A percentile compares a stretch with the other conserved stretches of the same genome.
phyloP scores from a whole-genome alignment of 2,797 vertebrate genomes.

The Naso thynnoides region DNA sequence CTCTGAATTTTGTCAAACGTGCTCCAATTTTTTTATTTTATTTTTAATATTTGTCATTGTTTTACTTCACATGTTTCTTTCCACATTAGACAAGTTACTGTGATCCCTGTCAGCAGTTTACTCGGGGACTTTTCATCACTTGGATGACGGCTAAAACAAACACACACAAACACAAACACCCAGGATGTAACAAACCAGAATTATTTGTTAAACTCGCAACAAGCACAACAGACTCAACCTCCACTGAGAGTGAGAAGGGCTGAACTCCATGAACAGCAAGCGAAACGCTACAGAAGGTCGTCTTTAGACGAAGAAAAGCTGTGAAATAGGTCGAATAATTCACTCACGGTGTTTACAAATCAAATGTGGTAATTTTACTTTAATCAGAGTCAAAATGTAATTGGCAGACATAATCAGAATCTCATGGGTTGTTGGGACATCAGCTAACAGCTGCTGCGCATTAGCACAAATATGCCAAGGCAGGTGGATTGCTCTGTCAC shows the following conservation, averaged over 20 bases:
- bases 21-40: background rate
- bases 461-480: slow-evolving; percentile 62
- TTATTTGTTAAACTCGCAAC: background rate
- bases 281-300: slow-evolving; percentile 19
- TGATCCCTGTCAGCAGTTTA: background rate
- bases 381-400: slow-evolving; percentile 60
- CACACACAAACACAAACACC: background rate
- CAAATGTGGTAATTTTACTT: slow-evolving; percentile 37
- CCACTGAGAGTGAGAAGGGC: background rate
- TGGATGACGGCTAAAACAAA: background rate
- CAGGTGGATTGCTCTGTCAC: slow-evolving; percentile 52
- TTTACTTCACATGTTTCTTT: too few species aligned
- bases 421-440: slow-evolving; percentile 70
- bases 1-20: too few species aligned
- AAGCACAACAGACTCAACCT: background rate
- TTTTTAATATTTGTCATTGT: background rate
- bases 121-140: background rate
- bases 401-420: slow-evolving; percentile 70
- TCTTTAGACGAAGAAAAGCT: slow-evolving; percentile 18
- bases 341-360: slow-evolving; percentile 52
- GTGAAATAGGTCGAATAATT: slow-evolving; percentile 40
- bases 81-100: background rate
- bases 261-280: slow-evolving; percentile 3
- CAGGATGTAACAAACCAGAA: background rate
- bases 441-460: slow-evolving; percentile 74